Evolutionary conservation across 2,113 vertebrate genomes (phyloP), one percentile per base, ranked within the genome.

Genomic region (Pangasianodon hypophthalmus): DNA sequence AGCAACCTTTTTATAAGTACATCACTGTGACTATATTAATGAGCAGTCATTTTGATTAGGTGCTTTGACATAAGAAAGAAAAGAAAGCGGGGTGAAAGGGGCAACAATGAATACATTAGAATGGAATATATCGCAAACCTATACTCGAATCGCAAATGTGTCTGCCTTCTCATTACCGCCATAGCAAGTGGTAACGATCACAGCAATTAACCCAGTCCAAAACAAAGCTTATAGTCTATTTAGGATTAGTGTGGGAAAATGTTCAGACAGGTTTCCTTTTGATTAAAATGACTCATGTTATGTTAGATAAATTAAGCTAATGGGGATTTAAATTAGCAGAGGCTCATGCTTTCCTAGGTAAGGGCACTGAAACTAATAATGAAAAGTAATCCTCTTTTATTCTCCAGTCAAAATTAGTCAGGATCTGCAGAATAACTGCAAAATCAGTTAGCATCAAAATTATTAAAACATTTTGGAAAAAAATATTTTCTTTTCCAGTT

Each of bases 1-100:
- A 88, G 48, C 90, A 92, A 92, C 79, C 90, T 91, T 93, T 91
- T 90, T 88, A 90, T 91, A 93, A 92, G 86, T 86, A 90, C 88
- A 91, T 90, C 79, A 84, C 71, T 79, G 89, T 89, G 75, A 90
- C 87, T 85, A 89, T 91, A 93, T 93, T 92, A 88, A 91, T 92
- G 54, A 87, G 52, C 79, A 85, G 89, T 77, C 80, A 81, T 88
- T 92, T 92, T 91, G 92, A 93, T 92, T 88, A 58, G 32, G 18
- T 44, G 4, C 69, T 58, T 87, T 77, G 84, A 69, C 89, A 26
- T 85, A 79, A 79, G 88, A 54, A 67, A 71, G 80, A 67, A 58
- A 67, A 60, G 60, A 87, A 62, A 62, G 75, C 24, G 18, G 80
- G 79, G 58, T 80, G 48, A 89, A 79, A 85, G 67, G n/a, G 21